Base-by-base conservation (phyloP, 2,113 vertebrate species). In the Callocephalon fimbriatum region DNA sequence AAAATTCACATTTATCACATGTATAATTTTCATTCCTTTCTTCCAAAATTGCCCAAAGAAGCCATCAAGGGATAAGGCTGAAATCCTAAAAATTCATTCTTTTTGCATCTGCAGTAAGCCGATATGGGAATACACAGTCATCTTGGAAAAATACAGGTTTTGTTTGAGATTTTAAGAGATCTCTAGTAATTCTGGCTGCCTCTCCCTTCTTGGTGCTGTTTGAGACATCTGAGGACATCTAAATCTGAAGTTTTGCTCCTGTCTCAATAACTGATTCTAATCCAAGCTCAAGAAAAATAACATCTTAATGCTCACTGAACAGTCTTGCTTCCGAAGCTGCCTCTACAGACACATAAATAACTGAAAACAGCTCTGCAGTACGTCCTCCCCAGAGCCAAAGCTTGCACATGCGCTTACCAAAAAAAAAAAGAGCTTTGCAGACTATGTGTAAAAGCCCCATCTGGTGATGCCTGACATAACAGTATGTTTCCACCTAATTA, bases 1-100 rank as follows among this genome's bases (percentile, higher is more conserved):
- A 97, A 95, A 95, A 93, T 87, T 51, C 81, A 82, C 95, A 95
- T 97, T 96, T 86, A 96, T 97, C 95, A 98, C 86, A 78, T 68
- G 53, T 72, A 92, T 86, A 94, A 94, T 96, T 88, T 85, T 95
- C 77, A 62, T 82, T 94, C 91, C 48, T 97, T 98, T 95, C 86
- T 93, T 94, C 92, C 91, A 90, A 93, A 96, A 70, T 72, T 93
- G 56, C 77, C 79, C 35, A 65, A 74, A 90, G 92, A 91, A 94
- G 48, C 58, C 48, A 88, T 88, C 90, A 79, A 91, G 61, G n/a
- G 59, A 72, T 72, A 80, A 77, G 53, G 48, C 45, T 87, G 29
- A 32, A 74, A 81, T 45, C 58, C 48, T 81, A 88, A 91, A 96
- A 93, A 85, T 38, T 63, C 3, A 23, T 58, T 93, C 82, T 32